Evolutionary conservation across 2,888 invertebrate species (phyloP), one percentile per base, ranked within the genome.

Genomic region (Trachelus stipa): DNA sequence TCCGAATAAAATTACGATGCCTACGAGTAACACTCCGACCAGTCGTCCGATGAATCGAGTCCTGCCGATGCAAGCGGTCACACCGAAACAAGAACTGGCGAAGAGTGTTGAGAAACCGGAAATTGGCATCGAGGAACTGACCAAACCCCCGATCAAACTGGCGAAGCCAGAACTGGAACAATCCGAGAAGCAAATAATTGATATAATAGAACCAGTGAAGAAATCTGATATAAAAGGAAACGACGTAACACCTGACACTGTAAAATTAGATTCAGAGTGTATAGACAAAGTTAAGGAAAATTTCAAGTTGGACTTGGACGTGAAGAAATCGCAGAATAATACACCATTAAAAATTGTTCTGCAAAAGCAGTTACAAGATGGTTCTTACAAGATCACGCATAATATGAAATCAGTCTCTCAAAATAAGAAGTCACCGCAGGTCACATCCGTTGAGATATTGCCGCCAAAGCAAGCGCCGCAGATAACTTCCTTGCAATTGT

Each of bases 21-120:
- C 89, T n/a, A 85, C 83, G 77, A 86, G 81, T 76, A 87, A 82
- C 74, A 85, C 84, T 74, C 90, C 91, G 3, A 88, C 92, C 12
- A 92, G 92, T 91, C 92, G 96, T 79, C 96, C 96, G 71, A 96
- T 96, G 93, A 96, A 96, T 88, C 93, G 96, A 81, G 96, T 96
- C 1, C 88, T 96, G 76, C 96, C 96, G 12, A 94, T 96, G 93
- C 96, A 96, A 86, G 95, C 96, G 0, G 93, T 94, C 77, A 93
- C 93, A 12, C 93, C 94, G 84, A 94, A 94, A 85, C 93, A 93
- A 73, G 87, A 91, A 79, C 90, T 92, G 31, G 88, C 90, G n/a
- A 71, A 76, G 0, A 88, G 88, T 78, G 81, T 84, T 30, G 81
- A 87, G 71, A 90, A 89, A 73, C 81, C 85, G 0, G 87, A 89